phyloP scores from a whole-genome alignment of 92 coral and sea anemone species.

The Porites evermanni region DNA sequence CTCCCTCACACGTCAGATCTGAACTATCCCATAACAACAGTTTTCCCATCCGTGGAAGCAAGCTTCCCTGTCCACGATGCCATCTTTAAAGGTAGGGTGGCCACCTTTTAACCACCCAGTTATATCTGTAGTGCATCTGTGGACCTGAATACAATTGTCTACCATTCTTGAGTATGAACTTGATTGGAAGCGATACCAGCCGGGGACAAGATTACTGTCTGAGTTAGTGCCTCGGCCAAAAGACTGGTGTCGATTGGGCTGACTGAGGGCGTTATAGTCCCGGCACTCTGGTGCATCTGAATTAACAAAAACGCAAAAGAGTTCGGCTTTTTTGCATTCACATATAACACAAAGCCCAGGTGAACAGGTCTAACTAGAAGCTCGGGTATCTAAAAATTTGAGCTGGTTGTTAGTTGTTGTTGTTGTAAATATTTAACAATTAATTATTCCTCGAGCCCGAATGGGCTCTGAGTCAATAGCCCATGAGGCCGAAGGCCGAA shows the following conservation, averaged over 20 bases:
- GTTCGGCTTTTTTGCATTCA: not conserved
- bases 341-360: no score
- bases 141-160: not conserved
- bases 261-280: not conserved
- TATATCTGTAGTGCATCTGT: constrained; percentile 1
- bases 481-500: no score
- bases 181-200: constrained; percentile 25
- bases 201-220: not conserved
- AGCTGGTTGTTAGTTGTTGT: no score
- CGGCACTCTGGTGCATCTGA: not conserved
- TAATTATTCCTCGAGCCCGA: no score
- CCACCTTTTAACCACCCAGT: constrained; percentile 8
- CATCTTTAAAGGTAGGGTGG: constrained; percentile 4
- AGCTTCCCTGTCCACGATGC: constrained; percentile 2
- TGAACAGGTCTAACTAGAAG: no score
- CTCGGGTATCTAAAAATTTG: no score
- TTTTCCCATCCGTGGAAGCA: not conserved
- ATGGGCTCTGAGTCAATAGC: no score
- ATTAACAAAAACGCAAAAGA: not conserved
- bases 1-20: not conserved
- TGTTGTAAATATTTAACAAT: no score
- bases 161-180: not conserved
- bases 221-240: constrained; percentile 9
- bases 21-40: constrained; percentile 3
- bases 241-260: not conserved